These are phyloP conservation scores for Halictus rubicundus DNA, from an alignment of 1,140 invertebrate species.

Conservation along the genomic window DNA sequence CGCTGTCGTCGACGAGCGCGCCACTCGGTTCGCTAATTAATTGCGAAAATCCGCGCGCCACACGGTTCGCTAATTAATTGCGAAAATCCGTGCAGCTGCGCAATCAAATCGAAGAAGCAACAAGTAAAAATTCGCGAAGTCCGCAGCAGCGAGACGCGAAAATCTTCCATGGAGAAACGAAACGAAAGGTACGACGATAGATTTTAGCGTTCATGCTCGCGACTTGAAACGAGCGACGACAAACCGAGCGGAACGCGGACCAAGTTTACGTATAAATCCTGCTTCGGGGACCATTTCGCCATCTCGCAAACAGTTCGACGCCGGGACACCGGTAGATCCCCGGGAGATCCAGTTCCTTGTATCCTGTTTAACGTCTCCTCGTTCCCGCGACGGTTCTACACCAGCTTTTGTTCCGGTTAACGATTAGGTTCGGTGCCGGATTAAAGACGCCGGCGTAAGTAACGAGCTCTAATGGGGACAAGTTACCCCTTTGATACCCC, in stretches of 20 bases:
- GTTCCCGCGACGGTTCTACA: background rate
- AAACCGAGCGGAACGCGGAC: conserved; percentile 19
- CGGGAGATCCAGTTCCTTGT: background rate
- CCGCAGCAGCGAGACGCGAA: background rate
- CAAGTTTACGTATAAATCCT: conserved; percentile 67
- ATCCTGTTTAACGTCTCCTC: conserved; percentile 3
- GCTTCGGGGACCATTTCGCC: conserved; percentile 7
- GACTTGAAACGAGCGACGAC: conserved; percentile 46
- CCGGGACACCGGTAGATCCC: background rate
- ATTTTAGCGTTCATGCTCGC: conserved; percentile 50
- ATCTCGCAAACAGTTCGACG: conserved; percentile 58
- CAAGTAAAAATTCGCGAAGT: conserved; percentile 15
- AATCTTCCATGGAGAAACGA: background rate
- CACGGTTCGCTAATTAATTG: too few relatives aligned
- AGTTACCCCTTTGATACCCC: background rate
- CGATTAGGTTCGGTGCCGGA: background rate
- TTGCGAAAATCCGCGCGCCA: too few relatives aligned
- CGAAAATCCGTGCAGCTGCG: too few relatives aligned
- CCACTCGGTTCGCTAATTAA: too few relatives aligned
- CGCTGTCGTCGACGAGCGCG: too few relatives aligned
- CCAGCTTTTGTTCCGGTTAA: background rate
- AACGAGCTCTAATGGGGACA: conserved; percentile 4
- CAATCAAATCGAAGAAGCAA: conserved; percentile 1
- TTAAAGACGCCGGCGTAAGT: background rate
- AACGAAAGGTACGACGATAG: conserved; percentile 24